A percentile compares a stretch with the other conserved stretches of the same genome.
Evolutionary conservation across 2,113 vertebrate species (phyloP).

Genomic region (Suncus etruscus): DNA sequence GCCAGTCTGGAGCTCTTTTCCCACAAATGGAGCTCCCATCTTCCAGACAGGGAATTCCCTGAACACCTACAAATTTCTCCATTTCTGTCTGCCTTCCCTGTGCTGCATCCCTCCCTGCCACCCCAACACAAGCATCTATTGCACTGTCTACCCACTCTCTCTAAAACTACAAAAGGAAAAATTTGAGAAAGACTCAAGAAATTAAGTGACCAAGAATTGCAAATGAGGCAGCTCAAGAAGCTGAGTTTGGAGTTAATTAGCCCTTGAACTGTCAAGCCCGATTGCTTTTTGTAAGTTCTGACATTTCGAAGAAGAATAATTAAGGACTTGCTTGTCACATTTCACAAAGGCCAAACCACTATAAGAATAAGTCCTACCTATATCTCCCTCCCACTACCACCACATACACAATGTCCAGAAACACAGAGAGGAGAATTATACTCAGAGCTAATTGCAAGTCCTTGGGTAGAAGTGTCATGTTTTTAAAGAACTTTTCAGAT

Average conservation of each 20-base stretch:
- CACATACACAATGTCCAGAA: constrained; percentile 27
- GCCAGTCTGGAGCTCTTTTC: neutral
- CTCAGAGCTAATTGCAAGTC: constrained; percentile 52
- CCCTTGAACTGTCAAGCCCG: constrained; percentile 86
- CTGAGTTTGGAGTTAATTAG: constrained; percentile 86
- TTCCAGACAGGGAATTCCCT: neutral
- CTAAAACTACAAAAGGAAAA: constrained; percentile 62
- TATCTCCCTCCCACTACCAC: constrained; percentile 10
- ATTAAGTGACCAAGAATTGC: constrained; percentile 79
- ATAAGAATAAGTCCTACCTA: constrained; percentile 74
- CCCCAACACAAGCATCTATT: neutral
- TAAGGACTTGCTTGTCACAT: constrained; percentile 83
- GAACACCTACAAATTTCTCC: neutral
- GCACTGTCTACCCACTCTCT: neutral
- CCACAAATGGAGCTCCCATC: neutral
- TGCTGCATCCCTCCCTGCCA: too few species aligned
- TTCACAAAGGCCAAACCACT: constrained; percentile 77
- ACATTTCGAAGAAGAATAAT: constrained; percentile 88
- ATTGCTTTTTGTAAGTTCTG: constrained; percentile 85
- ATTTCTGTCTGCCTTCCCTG: neutral
- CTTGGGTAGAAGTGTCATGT: constrained; percentile 66
- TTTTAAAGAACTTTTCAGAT: constrained; percentile 69
- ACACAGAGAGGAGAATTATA: constrained; percentile 50
- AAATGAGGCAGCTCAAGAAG: constrained; percentile 80
- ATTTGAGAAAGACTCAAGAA: constrained; percentile 66